Evolutionary conservation across 2,888 invertebrate genomes (phyloP), one percentile per base, ranked within the genome.

Genomic region (Agonopterix arenella): DNA sequence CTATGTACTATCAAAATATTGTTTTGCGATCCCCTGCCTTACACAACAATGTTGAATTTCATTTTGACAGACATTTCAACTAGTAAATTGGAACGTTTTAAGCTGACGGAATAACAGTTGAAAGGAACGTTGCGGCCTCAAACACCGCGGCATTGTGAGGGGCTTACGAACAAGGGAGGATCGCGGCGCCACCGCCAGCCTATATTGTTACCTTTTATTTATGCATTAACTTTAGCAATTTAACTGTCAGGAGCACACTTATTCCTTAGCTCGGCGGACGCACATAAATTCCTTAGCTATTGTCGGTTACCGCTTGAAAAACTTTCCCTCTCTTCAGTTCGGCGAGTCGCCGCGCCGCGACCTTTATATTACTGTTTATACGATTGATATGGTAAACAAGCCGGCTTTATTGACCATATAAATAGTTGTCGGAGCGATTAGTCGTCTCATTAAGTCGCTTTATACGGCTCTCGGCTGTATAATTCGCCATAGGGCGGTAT

Each of bases 181-280:
- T 28, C 16, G 43, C 45, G 37, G 18, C 46, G 52, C 48, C 49
- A 48, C 58, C 49, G 46, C 57, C 67, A 52, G 61, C 68, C 66
- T 78, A 78, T 72, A 80, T 82, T 81, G 83, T 83, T 77, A 73
- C 80, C 77, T 76, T 78, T 79, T 85, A 86, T 85, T 84, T 85
- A 85, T 85, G 84, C 77, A 80, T 83, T 82, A 84, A 85, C 77
- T 86, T 86, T 76, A 62, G 71, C 84, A 80, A 84, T 86, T 81
- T 77, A 78, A 73, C 76, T 76, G 78, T 80, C 82, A 65, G 65
- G 65, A 61, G 61, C 71, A 72, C 71, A 69, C 68, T 70, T 67
- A 64, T 64, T 62, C 66, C 54, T 48, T 47, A 45, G 50, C 13
- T 18, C 45, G 44, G 53, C 48, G 53, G 52, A 59, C 62, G 60